Evolutionary conservation across 2,797 vertebrate genomes (phyloP), one percentile per base, ranked within the genome.

Genomic region (Sebastolobus altivelis): DNA sequence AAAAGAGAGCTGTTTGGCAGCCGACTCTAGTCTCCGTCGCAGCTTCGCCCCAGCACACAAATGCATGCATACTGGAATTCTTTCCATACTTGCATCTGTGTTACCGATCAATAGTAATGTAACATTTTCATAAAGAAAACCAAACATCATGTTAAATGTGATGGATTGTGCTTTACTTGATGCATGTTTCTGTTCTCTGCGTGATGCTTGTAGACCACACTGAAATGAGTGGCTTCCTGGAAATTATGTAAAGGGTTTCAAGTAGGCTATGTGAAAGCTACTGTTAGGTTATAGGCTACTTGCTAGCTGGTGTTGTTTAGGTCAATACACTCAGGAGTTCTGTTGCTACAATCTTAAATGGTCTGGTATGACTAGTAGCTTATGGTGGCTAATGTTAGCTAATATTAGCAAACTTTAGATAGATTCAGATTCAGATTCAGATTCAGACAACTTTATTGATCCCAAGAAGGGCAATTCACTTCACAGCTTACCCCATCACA

Each of bases 1-100:
- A 38, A 31, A 18, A 22, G 7, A 38, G 18, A 60, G 20, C 18
- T 49, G 52, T 56, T 43, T 71, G 52, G 56, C 46, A 52, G 31
- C 6, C 3, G 8, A 4, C n/a, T 25, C 20, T 9, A 20, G 61
- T 31, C 60, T 59, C 8, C 16, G 6, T 18, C 33, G n/a, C 18
- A 69, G 65, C 27, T 27, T 9, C 20, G 7, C 10, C 9, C 12
- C 4, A 9, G 31, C 31, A 31, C 43, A 54, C 38, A 72, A 70
- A 65, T 22, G 55, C 16, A 35, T 49, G 25, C 61, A 18, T 14
- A 12, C 35, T 29, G 66, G 61, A 25, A 75, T 65, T 83, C 22
- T 81, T 75, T 81, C 72, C 81, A 65, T 61, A 60, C 38, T 58
- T 52, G 16, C 68, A 59, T 82, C 72, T 70, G 82, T 70, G 14